phyloP scores from a whole-genome alignment of 2,797 vertebrate genomes.

The Lerista edwardsae region DNA sequence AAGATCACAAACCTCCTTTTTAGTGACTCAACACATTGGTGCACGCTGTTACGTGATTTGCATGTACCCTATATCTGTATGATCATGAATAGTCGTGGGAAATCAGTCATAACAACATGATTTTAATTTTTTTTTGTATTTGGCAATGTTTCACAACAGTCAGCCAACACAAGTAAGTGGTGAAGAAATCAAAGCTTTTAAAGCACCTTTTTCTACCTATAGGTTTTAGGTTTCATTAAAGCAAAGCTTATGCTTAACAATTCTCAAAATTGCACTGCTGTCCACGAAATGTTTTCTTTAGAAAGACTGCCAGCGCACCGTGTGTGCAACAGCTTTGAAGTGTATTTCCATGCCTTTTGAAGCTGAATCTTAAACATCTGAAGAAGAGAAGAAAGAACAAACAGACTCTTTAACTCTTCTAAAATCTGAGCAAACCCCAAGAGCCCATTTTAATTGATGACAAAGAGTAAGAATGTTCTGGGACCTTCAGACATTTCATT shows the following conservation, averaged over 20 bases:
- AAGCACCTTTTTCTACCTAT: not conserved
- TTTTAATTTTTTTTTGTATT: not conserved
- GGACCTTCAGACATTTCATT: not conserved
- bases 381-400: not conserved
- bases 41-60: not conserved
- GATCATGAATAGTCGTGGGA: not conserved
- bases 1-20: too few species aligned
- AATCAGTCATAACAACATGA: not conserved
- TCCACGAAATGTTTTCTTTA: not conserved
- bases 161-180: not conserved
- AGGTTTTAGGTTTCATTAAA: not conserved
- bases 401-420: constrained; percentile 1
- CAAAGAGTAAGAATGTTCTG: not conserved
- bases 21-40: not conserved
- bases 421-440: constrained; percentile 17
- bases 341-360: not conserved
- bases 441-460: not conserved
- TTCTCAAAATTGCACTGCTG: not conserved
- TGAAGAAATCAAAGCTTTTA: not conserved
- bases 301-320: not conserved
- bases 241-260: constrained; percentile 5
- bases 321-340: constrained; percentile 3
- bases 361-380: constrained; percentile 1
- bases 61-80: not conserved
- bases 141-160: not conserved